Evolutionary conservation across 1,140 invertebrate species (phyloP).

Genomic region (Lasioglossum albipes): DNA sequence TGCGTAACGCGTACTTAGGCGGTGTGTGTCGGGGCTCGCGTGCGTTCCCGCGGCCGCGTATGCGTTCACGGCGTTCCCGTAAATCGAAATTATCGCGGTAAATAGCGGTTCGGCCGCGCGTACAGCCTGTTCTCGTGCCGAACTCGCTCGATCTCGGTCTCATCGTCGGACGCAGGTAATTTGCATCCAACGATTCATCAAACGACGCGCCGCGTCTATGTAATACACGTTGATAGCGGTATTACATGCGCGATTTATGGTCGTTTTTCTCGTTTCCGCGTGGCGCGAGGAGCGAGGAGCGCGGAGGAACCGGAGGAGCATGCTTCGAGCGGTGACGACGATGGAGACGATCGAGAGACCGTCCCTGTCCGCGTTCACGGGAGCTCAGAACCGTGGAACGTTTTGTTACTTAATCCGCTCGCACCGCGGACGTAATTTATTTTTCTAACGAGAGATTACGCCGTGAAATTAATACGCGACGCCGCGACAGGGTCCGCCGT

Average conservation of each 20-base stretch:
- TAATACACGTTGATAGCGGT: constrained; percentile 79
- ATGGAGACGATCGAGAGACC: not conserved
- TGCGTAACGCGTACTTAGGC: too few species aligned
- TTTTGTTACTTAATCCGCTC: constrained; percentile 43
- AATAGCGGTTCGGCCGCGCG: not conserved
- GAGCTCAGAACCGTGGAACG: not conserved
- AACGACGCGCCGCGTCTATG: constrained; percentile 76
- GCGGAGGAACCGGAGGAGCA: not conserved
- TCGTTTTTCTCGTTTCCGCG: constrained; percentile 51
- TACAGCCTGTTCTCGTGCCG: constrained; percentile 14
- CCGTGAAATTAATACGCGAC: constrained; percentile 38
- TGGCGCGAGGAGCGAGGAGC: not conserved
- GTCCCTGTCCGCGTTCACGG: not conserved
- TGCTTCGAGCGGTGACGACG: constrained; percentile 9
- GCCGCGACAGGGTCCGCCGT: not conserved
- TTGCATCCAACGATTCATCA: constrained; percentile 79
- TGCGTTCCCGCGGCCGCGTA: too few species aligned
- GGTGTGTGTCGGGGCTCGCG: too few species aligned
- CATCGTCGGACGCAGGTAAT: constrained; percentile 61
- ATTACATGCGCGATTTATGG: constrained; percentile 78
- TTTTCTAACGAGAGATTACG: constrained; percentile 38
- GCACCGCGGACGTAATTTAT: constrained; percentile 38
- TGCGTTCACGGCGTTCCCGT: not conserved
- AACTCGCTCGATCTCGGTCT: constrained; percentile 35
- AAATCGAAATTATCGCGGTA: constrained; percentile 37